Base-by-base conservation (phyloP, 2,797 vertebrate genomes). In the Labroides dimidiatus region DNA sequence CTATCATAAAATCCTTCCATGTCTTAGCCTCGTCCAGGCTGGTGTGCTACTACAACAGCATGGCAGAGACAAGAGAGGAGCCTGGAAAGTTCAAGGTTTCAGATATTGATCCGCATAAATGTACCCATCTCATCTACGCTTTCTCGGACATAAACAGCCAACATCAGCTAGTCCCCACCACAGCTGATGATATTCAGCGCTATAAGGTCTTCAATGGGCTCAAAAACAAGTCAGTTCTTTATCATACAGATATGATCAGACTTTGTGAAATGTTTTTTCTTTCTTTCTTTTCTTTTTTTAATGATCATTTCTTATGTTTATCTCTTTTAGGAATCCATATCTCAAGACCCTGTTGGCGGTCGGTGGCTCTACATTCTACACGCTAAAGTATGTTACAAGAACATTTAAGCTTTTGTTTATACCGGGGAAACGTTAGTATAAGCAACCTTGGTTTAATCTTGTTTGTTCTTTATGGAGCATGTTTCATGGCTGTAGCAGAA, bases 71-170 rank as follows among this genome's bases (percentile, higher is more conserved):
- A 4, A 87, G 92, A 20, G 9, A 8, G 0, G 64, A 19, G 0
- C 21, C 41, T 4, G 92, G 90, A n/a, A 87, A 72, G n/a, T 77
- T 89, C 77, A 47, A 76, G 3, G 90, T 94, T 14, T 45, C 14
- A 1, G 86, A 94, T 52, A 80, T 95, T 37, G 86, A 95, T 56
- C 93, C 95, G 0, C 10, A 86, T 64, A 84, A 94, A 37, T 95
- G 95, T 45, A 95, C 94, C 27, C 94, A 96, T 72, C 72, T 96
- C 70, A 88, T 93, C 36, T 95, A 93, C 19, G 93, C 92, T 48
- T 95, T 94, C 81, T 83, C 94, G 4, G 77, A 69, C 13, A 91
- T 96, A 64, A 74, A 80, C 12, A 0, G 48, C 27, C 27, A 27
- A 49, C 81, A 90, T 19, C 17, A 90, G 56, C 82, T 96, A 43